Conservation (phyloP, 2,888 invertebrate species). For the Lamproptera curius region DNA sequence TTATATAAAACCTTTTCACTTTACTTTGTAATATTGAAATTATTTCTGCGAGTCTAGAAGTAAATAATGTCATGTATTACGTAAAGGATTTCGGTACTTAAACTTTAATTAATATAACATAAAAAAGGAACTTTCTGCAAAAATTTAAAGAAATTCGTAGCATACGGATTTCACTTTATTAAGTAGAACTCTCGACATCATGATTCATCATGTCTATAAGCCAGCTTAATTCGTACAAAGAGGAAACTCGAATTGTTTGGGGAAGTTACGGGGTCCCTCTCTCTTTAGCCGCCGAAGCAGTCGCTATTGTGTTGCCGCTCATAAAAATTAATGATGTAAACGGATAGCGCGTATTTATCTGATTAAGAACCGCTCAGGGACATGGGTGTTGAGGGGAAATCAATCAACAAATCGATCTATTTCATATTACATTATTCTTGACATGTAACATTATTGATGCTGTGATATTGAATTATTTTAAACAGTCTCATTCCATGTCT, state of each 20-base stretch:
- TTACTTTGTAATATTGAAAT: no score
- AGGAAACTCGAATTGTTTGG: slow-evolving; percentile 70
- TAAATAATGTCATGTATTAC: no score
- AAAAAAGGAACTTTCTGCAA: no score
- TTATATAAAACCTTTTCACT: no score
- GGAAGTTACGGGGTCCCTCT: slow-evolving; percentile 59
- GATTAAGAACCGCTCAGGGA: slow-evolving; percentile 54
- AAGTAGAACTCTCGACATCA: no score
- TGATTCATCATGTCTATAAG: slow-evolving; percentile 73
- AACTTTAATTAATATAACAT: no score
- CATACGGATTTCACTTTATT: no score
- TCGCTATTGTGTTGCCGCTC: slow-evolving; percentile 66
- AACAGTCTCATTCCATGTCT: no score
- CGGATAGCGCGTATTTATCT: slow-evolving; percentile 75
- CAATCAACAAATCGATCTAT: slow-evolving; percentile 65
- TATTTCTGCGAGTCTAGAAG: no score
- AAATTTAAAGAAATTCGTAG: no score
- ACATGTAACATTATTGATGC: slow-evolving; percentile 49
- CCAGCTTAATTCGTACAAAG: slow-evolving; percentile 72
- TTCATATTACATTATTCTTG: slow-evolving; percentile 48
- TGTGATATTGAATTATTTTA: neutral
- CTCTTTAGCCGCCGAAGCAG: slow-evolving; percentile 46
- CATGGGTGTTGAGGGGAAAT: slow-evolving; percentile 61
- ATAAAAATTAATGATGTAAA: slow-evolving; percentile 78
- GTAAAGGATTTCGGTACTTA: no score